A percentile compares a stretch with the other conserved stretches of the same genome.
These are phyloP conservation scores for Rhagoletis pomonella DNA, from an alignment of 1,140 invertebrate species.

Conservation along the genomic window DNA sequence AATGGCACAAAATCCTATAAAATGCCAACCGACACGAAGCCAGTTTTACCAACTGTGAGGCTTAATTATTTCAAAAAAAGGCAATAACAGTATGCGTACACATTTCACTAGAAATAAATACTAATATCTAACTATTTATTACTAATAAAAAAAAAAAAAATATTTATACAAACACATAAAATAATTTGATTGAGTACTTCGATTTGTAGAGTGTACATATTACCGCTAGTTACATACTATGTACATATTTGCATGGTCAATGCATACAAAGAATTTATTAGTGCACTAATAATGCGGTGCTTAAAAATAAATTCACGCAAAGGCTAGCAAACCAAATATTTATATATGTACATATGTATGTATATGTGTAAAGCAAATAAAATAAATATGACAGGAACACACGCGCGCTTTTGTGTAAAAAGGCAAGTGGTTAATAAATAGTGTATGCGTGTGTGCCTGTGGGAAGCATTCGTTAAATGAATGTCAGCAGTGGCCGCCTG, in stretches of 20 bases:
- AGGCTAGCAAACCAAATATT: background rate
- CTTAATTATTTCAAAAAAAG: constrained; percentile 6
- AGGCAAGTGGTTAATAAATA: no score
- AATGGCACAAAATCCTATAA: background rate
- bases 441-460: background rate
- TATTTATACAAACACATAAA: background rate
- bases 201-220: background rate
- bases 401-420: no score
- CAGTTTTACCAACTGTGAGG: background rate
- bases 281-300: constrained; percentile 27
- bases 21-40: background rate
- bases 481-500: constrained; percentile 17
- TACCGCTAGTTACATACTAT: background rate
- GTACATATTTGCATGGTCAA: background rate
- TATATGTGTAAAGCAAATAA: no score
- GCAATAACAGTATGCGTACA: background rate
- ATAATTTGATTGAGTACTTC: constrained; percentile 19
- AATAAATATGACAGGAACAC: no score
- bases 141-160: background rate
- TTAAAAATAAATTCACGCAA: background rate
- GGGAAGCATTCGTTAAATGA: background rate
- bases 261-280: constrained; percentile 16
- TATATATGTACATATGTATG: background rate
- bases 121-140: background rate
- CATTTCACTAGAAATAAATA: background rate